Conservation (phyloP, 2,888 invertebrate genomes). For the Schizaphis graminum region DNA sequence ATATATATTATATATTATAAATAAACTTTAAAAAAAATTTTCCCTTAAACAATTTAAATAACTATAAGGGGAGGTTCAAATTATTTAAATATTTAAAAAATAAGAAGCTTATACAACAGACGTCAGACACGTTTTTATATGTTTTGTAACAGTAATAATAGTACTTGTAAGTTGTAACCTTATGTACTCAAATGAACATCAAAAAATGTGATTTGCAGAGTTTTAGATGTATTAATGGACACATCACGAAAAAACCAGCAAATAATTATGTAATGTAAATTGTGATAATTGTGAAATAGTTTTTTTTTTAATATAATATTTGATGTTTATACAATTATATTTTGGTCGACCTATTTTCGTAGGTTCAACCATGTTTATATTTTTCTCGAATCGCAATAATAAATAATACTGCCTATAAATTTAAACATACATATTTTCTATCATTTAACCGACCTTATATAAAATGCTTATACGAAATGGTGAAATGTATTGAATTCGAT, state of each 20-base stretch:
- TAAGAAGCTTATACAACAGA: background rate
- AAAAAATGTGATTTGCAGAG: background rate
- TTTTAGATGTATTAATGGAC: background rate
- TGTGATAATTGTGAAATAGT: background rate
- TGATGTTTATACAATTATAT: background rate
- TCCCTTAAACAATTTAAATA: background rate
- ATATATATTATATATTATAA: no score
- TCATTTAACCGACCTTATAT: background rate
- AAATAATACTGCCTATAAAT: background rate
- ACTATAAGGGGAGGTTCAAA: background rate
- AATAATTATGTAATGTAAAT: background rate
- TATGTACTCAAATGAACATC: background rate
- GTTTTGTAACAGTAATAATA: background rate
- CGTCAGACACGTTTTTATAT: background rate
- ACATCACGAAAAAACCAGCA: background rate
- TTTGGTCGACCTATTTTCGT: background rate
- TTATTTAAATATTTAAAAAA: background rate
- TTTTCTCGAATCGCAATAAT: background rate
- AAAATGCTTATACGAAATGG: background rate
- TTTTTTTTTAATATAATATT: background rate
- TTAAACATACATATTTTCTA: background rate
- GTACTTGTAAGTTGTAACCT: background rate
- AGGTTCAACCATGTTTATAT: background rate
- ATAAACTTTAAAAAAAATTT: no score
- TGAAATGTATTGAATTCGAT: background rate